Evolutionary conservation across 2,888 invertebrate species (phyloP), one percentile per base, ranked within the genome.

Genomic region (Kuschelorhynchus macadamiae): DNA sequence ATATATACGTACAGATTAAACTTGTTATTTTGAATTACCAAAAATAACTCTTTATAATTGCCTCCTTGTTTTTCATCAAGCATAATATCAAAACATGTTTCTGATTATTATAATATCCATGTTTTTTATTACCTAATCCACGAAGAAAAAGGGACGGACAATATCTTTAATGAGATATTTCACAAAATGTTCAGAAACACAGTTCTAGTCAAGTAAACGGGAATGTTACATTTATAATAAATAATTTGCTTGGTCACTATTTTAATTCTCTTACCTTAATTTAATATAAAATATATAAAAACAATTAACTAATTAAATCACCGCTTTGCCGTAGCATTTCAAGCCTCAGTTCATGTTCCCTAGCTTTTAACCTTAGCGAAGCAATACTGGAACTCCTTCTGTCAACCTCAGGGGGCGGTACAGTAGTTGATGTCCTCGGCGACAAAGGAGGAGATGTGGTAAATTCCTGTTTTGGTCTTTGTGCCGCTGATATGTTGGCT

Each of bases 361-460:
- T 87, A 0, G 96, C 96, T 75, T 95, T 95, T 77, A 95, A 87
- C 73, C 96, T 86, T 36, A 96, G 85, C 0, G 94, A 92, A 0
- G 95, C 95, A 76, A 96, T 96, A 78, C 95, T 95, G 25, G 93
- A 94, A 76, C 92, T 93, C 76, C 95, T 86, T 72, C 94, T 86
- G 82, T 95, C 94, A 62, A 93, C 91, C 72, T 94, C 93, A 12
- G 82, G 79, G 11, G 81, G 80, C 9, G 77, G 79, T 2, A 80
- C 73, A 0, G 87, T 86, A 74, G 85, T 66, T 11, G 70, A 62
- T 17, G 68, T 66, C 1, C 78, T 78, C 1, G 88, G 87, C 0
- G 88, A 87, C 69, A 83, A 81, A 75, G 79, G 83, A 14, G 89
- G 88, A 1, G 69, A 42, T 7, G 75, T 60, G 0, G 86, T 85